These are phyloP conservation scores for Lasioglossum leucozonium DNA, from an alignment of 2,888 invertebrate genomes.

Conservation along the genomic window DNA sequence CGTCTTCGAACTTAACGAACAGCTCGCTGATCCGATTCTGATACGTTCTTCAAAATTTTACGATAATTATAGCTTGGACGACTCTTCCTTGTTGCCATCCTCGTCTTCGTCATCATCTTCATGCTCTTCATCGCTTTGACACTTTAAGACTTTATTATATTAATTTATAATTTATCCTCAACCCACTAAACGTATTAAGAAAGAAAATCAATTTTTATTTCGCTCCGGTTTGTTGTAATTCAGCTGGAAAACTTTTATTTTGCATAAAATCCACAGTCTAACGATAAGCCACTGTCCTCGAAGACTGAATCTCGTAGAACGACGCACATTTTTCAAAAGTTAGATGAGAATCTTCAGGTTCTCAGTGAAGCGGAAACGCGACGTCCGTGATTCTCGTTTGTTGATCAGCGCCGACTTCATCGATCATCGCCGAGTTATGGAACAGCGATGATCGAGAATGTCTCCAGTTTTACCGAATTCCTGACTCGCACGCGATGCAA, in stretches of 20 bases:
- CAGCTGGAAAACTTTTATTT: background rate
- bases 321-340: background rate
- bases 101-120: background rate
- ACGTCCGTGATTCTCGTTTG: too few species aligned
- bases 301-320: background rate
- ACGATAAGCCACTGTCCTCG: background rate
- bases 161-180: background rate
- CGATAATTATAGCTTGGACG: background rate
- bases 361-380: background rate
- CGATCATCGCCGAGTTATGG: background rate
- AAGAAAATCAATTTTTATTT: background rate
- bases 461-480: slow-evolving; percentile 22
- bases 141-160: too few species aligned
- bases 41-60: background rate
- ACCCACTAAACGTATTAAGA: too few species aligned
- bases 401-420: background rate
- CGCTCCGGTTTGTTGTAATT: too few species aligned
- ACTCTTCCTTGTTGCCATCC: background rate
- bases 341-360: background rate
- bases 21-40: background rate
- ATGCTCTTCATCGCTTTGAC: background rate
- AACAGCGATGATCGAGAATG: background rate
- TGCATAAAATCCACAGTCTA: background rate
- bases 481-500: slow-evolving; percentile 1
- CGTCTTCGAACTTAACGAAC: background rate